A percentile compares a stretch with the other conserved stretches of the same genome.
Evolutionary conservation across 2,797 vertebrate genomes (phyloP).

Genomic region (Delichon dasypus): DNA sequence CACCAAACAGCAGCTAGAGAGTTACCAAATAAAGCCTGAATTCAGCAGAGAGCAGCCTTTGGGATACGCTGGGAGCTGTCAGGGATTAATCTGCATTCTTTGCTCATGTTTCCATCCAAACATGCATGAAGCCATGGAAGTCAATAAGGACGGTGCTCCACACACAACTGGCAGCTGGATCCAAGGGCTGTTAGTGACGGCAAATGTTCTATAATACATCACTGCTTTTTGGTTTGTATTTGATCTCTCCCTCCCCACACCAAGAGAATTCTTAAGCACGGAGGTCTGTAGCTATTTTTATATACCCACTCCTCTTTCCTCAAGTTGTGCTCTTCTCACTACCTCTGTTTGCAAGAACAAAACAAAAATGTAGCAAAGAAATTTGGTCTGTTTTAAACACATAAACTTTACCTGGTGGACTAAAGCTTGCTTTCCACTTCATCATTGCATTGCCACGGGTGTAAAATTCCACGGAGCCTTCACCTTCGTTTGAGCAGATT

Average conservation of each 20-base stretch:
- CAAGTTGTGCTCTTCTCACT: neutral
- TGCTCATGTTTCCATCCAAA: neutral
- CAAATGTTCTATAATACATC: neutral
- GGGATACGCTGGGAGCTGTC: neutral
- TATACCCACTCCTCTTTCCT: neutral
- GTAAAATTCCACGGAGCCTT: conserved; percentile 90
- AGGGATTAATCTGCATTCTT: neutral
- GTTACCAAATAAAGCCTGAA: neutral
- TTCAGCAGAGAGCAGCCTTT: neutral
- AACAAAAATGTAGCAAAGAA: neutral
- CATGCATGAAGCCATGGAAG: neutral
- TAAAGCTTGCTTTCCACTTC: conserved; percentile 89
- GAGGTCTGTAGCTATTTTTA: neutral
- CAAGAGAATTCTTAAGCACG: neutral
- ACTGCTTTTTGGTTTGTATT: neutral
- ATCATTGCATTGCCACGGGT: conserved; percentile 81
- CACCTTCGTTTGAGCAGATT: conserved; percentile 81
- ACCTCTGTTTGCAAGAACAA: neutral
- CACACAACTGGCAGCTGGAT: neutral
- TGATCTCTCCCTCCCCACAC: neutral
- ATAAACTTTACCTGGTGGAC: conserved; percentile 82
- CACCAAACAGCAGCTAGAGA: neutral
- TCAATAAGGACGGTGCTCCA: neutral
- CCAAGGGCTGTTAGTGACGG: neutral
- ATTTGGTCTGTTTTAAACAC: accelerated